A percentile compares a stretch with the other conserved stretches of the same genome.
Conservation (phyloP, 2,888 invertebrate genomes). For the Alsophila aescularia region DNA sequence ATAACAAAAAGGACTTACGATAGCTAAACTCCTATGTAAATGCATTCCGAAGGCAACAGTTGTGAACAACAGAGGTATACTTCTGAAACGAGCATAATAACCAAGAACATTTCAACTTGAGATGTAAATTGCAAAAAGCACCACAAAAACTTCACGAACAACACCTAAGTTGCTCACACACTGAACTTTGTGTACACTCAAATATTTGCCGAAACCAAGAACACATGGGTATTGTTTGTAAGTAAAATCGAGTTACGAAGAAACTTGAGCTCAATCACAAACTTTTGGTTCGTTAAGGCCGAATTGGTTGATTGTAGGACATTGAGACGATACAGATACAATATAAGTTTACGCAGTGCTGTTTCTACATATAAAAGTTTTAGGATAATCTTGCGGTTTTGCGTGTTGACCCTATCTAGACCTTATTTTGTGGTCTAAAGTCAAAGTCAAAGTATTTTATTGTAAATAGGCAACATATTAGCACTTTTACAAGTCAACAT, state of each 20-base stretch:
- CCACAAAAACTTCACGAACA: slow-evolving; percentile 33
- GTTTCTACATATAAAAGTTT: neutral
- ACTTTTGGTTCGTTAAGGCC: slow-evolving; percentile 30
- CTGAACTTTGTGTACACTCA: slow-evolving; percentile 27
- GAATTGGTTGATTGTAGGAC: slow-evolving; percentile 31
- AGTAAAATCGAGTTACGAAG: slow-evolving; percentile 44
- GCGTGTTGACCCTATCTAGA: too few relatives aligned
- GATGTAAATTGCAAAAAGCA: slow-evolving; percentile 32
- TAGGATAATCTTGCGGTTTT: too few relatives aligned
- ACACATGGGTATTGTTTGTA: slow-evolving; percentile 46
- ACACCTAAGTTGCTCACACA: slow-evolving; percentile 30
- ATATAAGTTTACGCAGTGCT: neutral
- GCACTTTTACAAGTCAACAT: too few relatives aligned
- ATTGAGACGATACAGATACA: slow-evolving; percentile 1
- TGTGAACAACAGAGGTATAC: slow-evolving; percentile 8
- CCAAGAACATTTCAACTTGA: slow-evolving; percentile 13
- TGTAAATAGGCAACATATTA: too few relatives aligned
- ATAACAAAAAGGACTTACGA: neutral
- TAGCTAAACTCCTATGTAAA: neutral
- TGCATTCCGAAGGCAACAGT: neutral
- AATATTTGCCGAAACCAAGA: slow-evolving; percentile 42
- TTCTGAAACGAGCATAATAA: slow-evolving; percentile 10
- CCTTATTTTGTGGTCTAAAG: too few relatives aligned
- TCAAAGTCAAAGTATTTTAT: too few relatives aligned
- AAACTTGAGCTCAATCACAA: slow-evolving; percentile 41